These are phyloP conservation scores for Mormyrus iriodes DNA, from an alignment of 2,113 vertebrate genomes.

Conservation along the genomic window DNA sequence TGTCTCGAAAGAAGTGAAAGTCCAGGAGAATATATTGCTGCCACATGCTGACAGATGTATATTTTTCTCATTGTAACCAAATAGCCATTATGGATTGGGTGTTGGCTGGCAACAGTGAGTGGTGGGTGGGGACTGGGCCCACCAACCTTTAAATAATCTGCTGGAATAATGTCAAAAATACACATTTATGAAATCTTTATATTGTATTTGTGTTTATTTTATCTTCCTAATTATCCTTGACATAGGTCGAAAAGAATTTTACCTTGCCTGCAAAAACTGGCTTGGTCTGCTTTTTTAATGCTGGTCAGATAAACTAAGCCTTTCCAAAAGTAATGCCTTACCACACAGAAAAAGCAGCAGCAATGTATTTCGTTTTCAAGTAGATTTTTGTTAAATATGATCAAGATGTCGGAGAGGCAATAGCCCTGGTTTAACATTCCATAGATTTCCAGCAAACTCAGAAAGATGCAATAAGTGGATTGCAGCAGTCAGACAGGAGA, in stretches of 20 bases:
- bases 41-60: not conserved
- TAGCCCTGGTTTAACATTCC: not conserved
- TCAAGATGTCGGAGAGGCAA: not conserved
- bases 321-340: not conserved
- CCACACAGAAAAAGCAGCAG: not conserved
- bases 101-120: too few species aligned
- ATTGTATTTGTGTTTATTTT: not conserved
- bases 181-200: not conserved
- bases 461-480: not conserved
- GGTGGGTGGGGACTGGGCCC: too few species aligned
- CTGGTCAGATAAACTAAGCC: not conserved
- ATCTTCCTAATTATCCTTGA: not conserved
- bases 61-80: not conserved
- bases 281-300: not conserved
- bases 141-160: not conserved
- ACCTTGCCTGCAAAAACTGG: not conserved
- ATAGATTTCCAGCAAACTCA: not conserved
- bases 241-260: too few species aligned
- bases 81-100: too few species aligned
- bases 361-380: not conserved
- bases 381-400: not conserved
- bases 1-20: not conserved
- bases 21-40: not conserved
- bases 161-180: not conserved
- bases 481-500: not conserved